Evolutionary conservation across 2,888 invertebrate genomes (phyloP).

Genomic region (Acrobasis suavella): DNA sequence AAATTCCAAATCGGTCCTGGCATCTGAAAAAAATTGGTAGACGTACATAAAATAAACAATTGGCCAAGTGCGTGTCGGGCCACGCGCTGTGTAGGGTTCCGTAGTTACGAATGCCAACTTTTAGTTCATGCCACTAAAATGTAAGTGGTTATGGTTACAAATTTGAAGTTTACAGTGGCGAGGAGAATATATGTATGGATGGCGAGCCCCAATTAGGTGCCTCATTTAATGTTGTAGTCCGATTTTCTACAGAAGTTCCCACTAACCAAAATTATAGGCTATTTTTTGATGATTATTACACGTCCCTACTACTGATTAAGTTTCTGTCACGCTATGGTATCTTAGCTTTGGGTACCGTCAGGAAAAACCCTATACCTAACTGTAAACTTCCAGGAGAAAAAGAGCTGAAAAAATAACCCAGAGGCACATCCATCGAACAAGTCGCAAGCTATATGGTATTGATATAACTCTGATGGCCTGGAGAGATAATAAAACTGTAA

Average conservation of each 20-base stretch:
- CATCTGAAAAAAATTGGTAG: too few relatives aligned
- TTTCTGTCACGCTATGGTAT: constrained; percentile 4
- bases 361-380: constrained; percentile 33
- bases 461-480: constrained; percentile 22
- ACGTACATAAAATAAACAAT: too few relatives aligned
- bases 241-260: constrained; percentile 41
- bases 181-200: constrained; percentile 33
- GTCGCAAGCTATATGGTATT: constrained; percentile 8
- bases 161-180: constrained; percentile 44
- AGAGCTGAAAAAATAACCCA: constrained; percentile 8
- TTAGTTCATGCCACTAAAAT: too few relatives aligned
- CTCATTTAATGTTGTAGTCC: constrained; percentile 43
- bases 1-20: too few relatives aligned
- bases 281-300: constrained; percentile 33
- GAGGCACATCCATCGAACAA: constrained; percentile 5
- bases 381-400: constrained; percentile 45
- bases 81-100: too few relatives aligned
- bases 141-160: constrained; percentile 40
- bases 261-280: constrained; percentile 41
- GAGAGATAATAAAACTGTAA: constrained; percentile 34
- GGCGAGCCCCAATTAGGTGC: constrained; percentile 42
- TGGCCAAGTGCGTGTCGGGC: too few relatives aligned
- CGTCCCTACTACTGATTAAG: constrained; percentile 10
- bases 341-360: constrained; percentile 7
- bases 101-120: too few relatives aligned